Conservation (phyloP, 2,113 vertebrate species). For the Hydrochoerus hydrochaeris region DNA sequence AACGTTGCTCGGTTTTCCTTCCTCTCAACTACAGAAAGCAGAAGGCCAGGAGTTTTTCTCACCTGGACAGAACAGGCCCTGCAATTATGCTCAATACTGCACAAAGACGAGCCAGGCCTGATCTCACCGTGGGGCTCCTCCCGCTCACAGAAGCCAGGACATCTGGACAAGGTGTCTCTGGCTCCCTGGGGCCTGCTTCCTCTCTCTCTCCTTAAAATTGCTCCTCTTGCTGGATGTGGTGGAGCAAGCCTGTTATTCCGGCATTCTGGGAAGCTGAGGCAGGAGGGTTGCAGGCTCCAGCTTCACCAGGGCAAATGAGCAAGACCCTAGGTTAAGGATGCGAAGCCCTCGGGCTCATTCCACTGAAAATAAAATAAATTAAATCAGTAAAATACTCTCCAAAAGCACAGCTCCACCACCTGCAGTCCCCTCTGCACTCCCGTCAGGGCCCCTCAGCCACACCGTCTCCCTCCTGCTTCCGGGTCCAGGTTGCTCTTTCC, state of each 20-base stretch:
- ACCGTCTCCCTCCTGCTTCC: accelerated
- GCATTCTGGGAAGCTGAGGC: neutral
- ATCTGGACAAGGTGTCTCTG: neutral
- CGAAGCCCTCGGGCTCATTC: neutral
- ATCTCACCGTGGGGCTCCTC: accelerated
- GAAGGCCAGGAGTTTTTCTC: neutral
- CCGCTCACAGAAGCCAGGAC: neutral
- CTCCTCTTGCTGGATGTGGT: neutral
- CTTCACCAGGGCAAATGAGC: neutral
- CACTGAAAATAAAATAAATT: neutral
- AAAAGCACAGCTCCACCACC: neutral
- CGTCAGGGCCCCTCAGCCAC: neutral
- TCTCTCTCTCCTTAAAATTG: neutral
- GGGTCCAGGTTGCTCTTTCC: no score
- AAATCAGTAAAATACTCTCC: neutral
- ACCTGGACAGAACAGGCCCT: neutral
- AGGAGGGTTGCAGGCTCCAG: neutral
- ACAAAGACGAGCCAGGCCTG: neutral
- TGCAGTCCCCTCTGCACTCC: neutral
- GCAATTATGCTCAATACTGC: no score
- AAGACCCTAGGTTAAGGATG: neutral
- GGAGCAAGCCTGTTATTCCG: neutral
- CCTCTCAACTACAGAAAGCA: neutral
- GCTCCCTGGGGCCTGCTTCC: no score
- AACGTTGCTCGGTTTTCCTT: neutral